A percentile compares a stretch with the other conserved stretches of the same genome.
These are phyloP conservation scores for Danaus chrysippus DNA, from an alignment of 2,888 invertebrate genomes.

Conservation along the genomic window DNA sequence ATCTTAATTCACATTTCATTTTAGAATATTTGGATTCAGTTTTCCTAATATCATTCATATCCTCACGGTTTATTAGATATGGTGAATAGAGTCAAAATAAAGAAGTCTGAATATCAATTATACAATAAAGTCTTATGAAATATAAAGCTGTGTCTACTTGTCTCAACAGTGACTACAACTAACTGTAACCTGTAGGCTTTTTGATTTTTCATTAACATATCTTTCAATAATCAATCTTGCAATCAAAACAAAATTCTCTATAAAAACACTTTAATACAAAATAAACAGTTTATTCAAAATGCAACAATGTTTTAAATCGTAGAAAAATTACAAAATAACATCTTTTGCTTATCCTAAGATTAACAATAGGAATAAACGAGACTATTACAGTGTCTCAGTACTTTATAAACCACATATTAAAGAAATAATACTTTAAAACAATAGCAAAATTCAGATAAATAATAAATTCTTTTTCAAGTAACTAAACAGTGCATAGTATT, in stretches of 20 bases:
- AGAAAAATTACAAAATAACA: conserved; percentile 19
- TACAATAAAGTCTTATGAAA: too few relatives aligned
- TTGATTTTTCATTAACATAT: too few relatives aligned
- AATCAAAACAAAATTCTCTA: background rate
- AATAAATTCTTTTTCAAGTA: background rate
- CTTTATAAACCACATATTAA: background rate
- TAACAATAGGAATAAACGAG: conserved; percentile 1
- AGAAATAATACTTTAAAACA: background rate
- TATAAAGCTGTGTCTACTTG: too few relatives aligned
- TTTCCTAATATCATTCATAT: too few relatives aligned
- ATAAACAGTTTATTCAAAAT: conserved; percentile 25
- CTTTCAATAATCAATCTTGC: background rate
- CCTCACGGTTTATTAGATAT: too few relatives aligned
- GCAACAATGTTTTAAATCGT: conserved; percentile 20
- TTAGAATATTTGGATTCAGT: too few relatives aligned
- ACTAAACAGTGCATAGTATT: conserved; percentile 54
- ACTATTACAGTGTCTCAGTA: conserved; percentile 2
- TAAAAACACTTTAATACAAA: conserved; percentile 8
- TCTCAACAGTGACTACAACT: too few relatives aligned
- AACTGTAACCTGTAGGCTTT: too few relatives aligned
- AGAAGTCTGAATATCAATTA: too few relatives aligned
- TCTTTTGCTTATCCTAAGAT: conserved; percentile 4
- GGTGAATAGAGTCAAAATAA: too few relatives aligned
- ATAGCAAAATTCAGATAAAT: too few relatives aligned
- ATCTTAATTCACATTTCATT: too few relatives aligned